Evolutionary conservation across 2,888 invertebrate genomes (phyloP).

Genomic region (Hyppa rectilinea): DNA sequence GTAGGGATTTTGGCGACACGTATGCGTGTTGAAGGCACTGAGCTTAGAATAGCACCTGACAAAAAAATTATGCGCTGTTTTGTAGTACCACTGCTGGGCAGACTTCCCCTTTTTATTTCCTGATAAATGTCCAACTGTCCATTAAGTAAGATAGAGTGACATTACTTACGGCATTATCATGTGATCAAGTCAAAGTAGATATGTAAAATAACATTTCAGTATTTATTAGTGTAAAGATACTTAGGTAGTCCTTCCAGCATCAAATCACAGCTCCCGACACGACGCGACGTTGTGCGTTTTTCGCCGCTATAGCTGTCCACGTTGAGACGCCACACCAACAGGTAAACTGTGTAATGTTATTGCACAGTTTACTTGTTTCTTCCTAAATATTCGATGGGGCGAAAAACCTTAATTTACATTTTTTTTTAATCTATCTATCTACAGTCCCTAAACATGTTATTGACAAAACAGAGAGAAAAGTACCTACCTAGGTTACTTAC

Average conservation of each 20-base stretch:
- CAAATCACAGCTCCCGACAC: not conserved
- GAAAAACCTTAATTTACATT: slow-evolving; percentile 18
- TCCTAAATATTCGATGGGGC: slow-evolving; percentile 20
- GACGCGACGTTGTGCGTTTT: not conserved
- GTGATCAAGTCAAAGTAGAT: not conserved
- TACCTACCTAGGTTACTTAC: slow-evolving; percentile 34
- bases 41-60: too few species aligned
- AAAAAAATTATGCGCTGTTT: too few species aligned
- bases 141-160: slow-evolving; percentile 4
- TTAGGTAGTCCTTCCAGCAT: not conserved
- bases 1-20: too few species aligned
- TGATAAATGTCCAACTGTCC: not conserved
- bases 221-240: slow-evolving; percentile 18
- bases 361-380: slow-evolving; percentile 9
- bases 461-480: slow-evolving; percentile 10
- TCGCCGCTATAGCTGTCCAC: slow-evolving; percentile 3
- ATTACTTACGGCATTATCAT: not conserved
- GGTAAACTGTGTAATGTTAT: not conserved
- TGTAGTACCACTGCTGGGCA: not conserved
- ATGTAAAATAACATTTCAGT: slow-evolving; percentile 1
- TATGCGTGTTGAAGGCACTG: too few species aligned
- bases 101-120: not conserved
- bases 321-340: not conserved
- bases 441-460: slow-evolving; percentile 18
- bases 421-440: too few species aligned